A percentile compares a stretch with the other conserved stretches of the same genome.
Conservation (phyloP, 2,888 invertebrate species). For the Rotaria sp. region DNA sequence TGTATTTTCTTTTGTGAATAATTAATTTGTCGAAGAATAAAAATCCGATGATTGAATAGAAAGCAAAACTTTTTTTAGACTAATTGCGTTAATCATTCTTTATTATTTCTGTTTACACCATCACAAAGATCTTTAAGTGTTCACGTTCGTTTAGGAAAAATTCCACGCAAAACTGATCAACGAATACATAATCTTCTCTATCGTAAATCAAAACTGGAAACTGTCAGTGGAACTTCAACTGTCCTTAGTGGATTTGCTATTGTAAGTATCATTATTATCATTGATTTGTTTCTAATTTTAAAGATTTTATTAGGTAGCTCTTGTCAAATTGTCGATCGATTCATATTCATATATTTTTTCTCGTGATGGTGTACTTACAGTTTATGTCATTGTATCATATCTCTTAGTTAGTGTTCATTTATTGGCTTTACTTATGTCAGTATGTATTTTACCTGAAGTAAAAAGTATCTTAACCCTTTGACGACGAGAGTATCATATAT, state of each 20-base stretch:
- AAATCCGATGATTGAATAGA: no score
- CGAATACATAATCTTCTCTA: not conserved
- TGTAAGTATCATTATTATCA: constrained; percentile 60
- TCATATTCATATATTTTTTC: not conserved
- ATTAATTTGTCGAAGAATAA: no score
- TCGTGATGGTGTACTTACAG: not conserved
- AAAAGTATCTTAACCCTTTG: constrained; percentile 86
- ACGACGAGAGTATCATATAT: no score
- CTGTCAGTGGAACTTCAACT: constrained; percentile 84
- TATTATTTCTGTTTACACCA: no score
- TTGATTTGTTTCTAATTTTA: not conserved
- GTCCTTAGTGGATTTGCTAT: constrained; percentile 85
- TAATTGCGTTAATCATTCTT: no score
- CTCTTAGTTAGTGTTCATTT: constrained; percentile 85
- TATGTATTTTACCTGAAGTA: constrained; percentile 83
- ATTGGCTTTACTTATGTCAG: constrained; percentile 88
- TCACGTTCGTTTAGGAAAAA: not conserved
- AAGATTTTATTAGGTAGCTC: not conserved
- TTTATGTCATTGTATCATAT: constrained; percentile 67
- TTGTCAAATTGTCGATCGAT: not conserved
- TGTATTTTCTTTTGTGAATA: no score
- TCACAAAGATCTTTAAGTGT: not conserved
- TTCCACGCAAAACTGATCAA: not conserved
- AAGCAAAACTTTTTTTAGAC: no score
- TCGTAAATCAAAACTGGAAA: constrained; percentile 71